Base-by-base conservation (phyloP, 2,797 vertebrate species). In the Antennarius maculatus region DNA sequence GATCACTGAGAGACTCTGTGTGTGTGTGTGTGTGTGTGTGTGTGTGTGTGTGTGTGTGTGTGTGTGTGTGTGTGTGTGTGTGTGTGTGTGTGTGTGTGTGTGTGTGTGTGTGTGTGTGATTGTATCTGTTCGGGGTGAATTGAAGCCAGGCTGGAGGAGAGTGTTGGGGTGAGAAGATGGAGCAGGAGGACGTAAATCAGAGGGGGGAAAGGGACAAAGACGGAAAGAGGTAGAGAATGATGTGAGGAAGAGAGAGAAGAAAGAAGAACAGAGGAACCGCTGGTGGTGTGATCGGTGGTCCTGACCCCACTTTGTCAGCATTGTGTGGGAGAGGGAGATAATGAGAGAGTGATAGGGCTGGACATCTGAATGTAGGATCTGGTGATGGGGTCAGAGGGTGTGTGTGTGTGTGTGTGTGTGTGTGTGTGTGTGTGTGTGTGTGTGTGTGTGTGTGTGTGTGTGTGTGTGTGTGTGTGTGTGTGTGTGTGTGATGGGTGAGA, bases 71-170 rank as follows among this genome's bases (percentile, higher is more conserved):
- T 23, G 23, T 23, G 23, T 23, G 23, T 23, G 23, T 23, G 23
- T 23, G 23, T 23, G 23, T 23, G 23, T 23, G 23, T 23, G 27
- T 29, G 18, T 50, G 46, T n/a, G 15, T 17, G 46, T 49, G 48
- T 18, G 17, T 49, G 46, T 12, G 7, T 12, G 15, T 39, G 61
- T 11, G 56, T 68, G 57, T 68, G 55, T 54, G 96, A 98, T 98
- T 95, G 94, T 97, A 98, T 98, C 96, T 95, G 95, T 95, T 95
- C 87, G 8, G 86, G 93, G 70, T 76, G 95, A 96, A 97, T 97
- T 96, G 96, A 96, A 97, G 95, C 94, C 94, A 93, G 93, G 93
- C 94, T 91, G 93, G 55, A 68, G 66, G 77, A 94, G 95, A 95
- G 94, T 55, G 58, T 54, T 93, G 94, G 94, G 95, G 94, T 56